Percentiles rank a stretch among this genome's conserved stretches.
phyloP scores from a whole-genome alignment of 2,113 vertebrate genomes.

The Gulo gulo region DNA sequence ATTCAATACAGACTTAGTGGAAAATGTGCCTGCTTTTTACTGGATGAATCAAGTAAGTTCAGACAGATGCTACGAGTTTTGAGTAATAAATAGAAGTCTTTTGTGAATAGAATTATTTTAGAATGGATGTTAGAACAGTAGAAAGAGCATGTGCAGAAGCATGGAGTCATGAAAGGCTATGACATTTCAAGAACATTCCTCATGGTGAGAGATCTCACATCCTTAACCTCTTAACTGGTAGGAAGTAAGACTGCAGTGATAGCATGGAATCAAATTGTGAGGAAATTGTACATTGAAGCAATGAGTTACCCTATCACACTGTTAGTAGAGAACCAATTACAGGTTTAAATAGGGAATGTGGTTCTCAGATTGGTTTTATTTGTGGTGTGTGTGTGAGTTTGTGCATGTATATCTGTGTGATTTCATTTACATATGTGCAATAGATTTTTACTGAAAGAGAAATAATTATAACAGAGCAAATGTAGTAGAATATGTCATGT shows the following conservation, averaged over 20 bases:
- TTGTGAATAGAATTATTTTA: neutral
- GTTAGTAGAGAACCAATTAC: neutral
- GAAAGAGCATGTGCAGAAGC: neutral
- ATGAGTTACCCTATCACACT: neutral
- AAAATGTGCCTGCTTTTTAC: neutral
- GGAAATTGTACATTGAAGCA: neutral
- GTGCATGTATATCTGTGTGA: neutral
- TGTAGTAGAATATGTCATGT: neutral
- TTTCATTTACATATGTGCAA: neutral
- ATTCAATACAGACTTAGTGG: neutral
- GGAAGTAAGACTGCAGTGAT: neutral
- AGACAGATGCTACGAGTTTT: neutral
- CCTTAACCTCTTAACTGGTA: neutral
- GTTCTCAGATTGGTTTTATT: neutral
- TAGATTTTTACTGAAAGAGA: neutral
- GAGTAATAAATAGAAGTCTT: neutral
- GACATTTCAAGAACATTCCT: neutral
- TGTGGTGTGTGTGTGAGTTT: neutral
- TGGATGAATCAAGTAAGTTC: neutral
- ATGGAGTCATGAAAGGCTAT: neutral
- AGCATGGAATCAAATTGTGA: neutral
- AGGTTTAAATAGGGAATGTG: neutral
- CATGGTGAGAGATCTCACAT: neutral
- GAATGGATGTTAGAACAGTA: neutral
- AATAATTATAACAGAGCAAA: neutral